These are phyloP conservation scores for Yponomeuta evonymella DNA, from an alignment of 2,888 invertebrate species.

Conservation along the genomic window DNA sequence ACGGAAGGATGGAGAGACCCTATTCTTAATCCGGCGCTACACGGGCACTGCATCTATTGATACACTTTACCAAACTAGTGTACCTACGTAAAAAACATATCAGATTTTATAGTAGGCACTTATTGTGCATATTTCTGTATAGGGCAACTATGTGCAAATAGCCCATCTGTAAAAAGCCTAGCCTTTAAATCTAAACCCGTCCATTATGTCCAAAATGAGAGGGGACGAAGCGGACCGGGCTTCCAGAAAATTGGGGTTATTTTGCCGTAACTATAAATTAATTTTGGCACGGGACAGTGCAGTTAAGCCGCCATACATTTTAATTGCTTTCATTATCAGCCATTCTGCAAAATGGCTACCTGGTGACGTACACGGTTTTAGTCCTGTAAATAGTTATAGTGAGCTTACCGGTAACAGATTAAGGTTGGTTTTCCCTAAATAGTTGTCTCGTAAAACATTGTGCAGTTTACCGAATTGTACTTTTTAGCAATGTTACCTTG, in stretches of 20 bases:
- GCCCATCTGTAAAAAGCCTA: neutral
- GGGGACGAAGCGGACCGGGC: conserved; percentile 15
- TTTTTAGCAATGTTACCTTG: too few relatives aligned
- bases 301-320: conserved; percentile 75
- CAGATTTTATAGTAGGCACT: too few relatives aligned
- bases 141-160: neutral
- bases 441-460: too few relatives aligned
- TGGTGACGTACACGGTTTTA: conserved; percentile 34
- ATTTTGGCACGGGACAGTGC: conserved; percentile 69
- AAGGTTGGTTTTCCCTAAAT: too few relatives aligned
- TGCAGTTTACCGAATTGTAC: too few relatives aligned
- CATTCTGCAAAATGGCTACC: conserved; percentile 56
- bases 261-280: conserved; percentile 70
- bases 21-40: too few relatives aligned
- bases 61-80: too few relatives aligned
- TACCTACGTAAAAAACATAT: too few relatives aligned
- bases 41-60: too few relatives aligned
- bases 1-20: too few relatives aligned
- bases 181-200: conserved; percentile 39
- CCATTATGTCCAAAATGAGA: conserved; percentile 42
- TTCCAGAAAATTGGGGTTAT: conserved; percentile 55
- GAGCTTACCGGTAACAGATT: too few relatives aligned
- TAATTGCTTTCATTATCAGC: conserved; percentile 74
- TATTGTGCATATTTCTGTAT: neutral
- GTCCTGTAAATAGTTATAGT: neutral